Evolutionary conservation across 2,888 invertebrate species (phyloP).

Genomic region (Cosmorhoe ocellata): DNA sequence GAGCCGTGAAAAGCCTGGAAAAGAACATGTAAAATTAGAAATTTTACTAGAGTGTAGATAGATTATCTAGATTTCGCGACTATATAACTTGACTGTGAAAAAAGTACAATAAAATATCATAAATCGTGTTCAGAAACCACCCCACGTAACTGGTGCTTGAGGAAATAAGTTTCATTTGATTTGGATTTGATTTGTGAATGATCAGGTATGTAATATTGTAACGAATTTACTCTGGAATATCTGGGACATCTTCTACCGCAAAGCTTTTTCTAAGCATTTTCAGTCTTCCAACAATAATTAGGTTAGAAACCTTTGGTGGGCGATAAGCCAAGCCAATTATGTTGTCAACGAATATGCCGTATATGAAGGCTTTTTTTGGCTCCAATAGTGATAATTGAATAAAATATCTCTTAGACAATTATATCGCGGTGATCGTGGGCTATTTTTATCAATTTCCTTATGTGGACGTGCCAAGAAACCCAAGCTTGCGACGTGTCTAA

Average conservation of each 20-base stretch:
- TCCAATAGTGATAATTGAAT: slow-evolving; percentile 42
- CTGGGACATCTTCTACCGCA: slow-evolving; percentile 34
- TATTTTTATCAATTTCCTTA: slow-evolving; percentile 80
- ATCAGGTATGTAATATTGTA: slow-evolving; percentile 66
- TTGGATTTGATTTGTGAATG: slow-evolving; percentile 75
- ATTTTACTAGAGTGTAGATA: slow-evolving; percentile 45
- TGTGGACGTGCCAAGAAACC: slow-evolving; percentile 75
- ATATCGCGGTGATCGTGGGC: slow-evolving; percentile 54
- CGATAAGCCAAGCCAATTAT: slow-evolving; percentile 76
- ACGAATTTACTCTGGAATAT: slow-evolving; percentile 44
- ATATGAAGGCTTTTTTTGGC: slow-evolving; percentile 43
- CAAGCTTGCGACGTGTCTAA: slow-evolving; percentile 82
- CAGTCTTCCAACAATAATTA: slow-evolving; percentile 57
- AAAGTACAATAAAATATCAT: slow-evolving; percentile 44
- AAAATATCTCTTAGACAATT: slow-evolving; percentile 44
- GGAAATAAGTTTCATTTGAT: slow-evolving; percentile 62
- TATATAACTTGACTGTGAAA: slow-evolving; percentile 42
- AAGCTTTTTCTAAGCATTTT: slow-evolving; percentile 34
- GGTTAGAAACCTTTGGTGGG: slow-evolving; percentile 76
- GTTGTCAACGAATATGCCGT: slow-evolving; percentile 56
- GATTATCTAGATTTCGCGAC: slow-evolving; percentile 50
- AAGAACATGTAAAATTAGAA: slow-evolving; percentile 56
- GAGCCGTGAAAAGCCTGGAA: slow-evolving; percentile 78
- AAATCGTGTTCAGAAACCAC: slow-evolving; percentile 42
- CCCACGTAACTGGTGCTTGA: slow-evolving; percentile 29